Percentiles rank a stretch among this genome's conserved stretches.
Evolutionary conservation across 2,888 invertebrate genomes (phyloP).

Genomic region (Neoaliturus tenellus): DNA sequence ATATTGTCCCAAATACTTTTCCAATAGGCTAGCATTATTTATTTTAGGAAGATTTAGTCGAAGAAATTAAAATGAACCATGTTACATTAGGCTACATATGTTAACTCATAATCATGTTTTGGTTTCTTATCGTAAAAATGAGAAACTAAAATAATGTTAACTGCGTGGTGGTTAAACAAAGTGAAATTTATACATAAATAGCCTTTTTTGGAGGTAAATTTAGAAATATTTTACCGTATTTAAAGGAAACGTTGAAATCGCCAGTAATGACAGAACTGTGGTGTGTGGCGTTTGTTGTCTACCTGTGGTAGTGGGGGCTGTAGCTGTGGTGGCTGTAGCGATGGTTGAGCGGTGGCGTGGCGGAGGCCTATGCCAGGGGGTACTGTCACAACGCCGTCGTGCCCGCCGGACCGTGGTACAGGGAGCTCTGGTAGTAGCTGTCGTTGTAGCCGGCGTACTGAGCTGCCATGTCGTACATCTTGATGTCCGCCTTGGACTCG

Average conservation of each 20-base stretch:
- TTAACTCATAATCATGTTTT: too few relatives aligned
- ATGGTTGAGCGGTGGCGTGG: slow-evolving; percentile 69
- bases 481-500: slow-evolving; percentile 90
- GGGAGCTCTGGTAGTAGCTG: slow-evolving; percentile 89
- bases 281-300: neutral
- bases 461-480: slow-evolving; percentile 88
- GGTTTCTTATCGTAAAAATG: too few relatives aligned
- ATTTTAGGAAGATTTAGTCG: too few relatives aligned
- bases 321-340: slow-evolving; percentile 15
- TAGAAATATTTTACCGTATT: too few relatives aligned
- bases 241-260: slow-evolving; percentile 3
- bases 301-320: slow-evolving; percentile 7
- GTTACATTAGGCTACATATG: too few relatives aligned
- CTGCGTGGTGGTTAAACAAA: too few relatives aligned
- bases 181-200: too few relatives aligned
- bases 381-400: slow-evolving; percentile 96
- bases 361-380: slow-evolving; percentile 86
- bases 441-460: slow-evolving; percentile 80
- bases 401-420: slow-evolving; percentile 80
- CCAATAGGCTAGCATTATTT: too few relatives aligned
- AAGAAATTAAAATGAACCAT: too few relatives aligned
- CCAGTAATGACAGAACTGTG: neutral
- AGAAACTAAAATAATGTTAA: too few relatives aligned
- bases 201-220: too few relatives aligned
- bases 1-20: too few relatives aligned